Percentiles rank a stretch among this genome's conserved stretches.
Conservation (phyloP, 2,888 invertebrate genomes). For the Andrena praecox region DNA sequence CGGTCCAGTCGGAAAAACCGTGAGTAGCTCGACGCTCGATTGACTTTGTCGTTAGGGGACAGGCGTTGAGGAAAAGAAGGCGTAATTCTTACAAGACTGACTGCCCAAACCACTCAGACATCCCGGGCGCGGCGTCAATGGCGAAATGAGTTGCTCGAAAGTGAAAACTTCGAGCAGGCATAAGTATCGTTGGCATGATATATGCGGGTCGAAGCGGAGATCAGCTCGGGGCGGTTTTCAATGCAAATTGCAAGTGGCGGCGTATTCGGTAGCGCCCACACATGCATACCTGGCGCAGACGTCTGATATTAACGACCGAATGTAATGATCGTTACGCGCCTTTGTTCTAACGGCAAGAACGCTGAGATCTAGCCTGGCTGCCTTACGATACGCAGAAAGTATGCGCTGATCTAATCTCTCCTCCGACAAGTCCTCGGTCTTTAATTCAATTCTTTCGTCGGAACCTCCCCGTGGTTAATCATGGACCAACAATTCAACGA, state of each 20-base stretch:
- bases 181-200: slow-evolving; percentile 46
- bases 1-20: slow-evolving; percentile 21
- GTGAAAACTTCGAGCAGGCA: slow-evolving; percentile 5
- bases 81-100: background rate
- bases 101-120: background rate
- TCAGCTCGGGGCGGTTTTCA: slow-evolving; percentile 41
- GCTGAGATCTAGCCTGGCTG: slow-evolving; percentile 18
- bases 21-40: background rate
- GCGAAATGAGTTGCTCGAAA: slow-evolving; percentile 9
- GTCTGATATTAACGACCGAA: slow-evolving; percentile 64
- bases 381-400: slow-evolving; percentile 48
- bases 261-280: slow-evolving; percentile 59
- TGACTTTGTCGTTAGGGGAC: background rate
- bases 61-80: background rate
- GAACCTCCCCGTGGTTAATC: slow-evolving; percentile 28
- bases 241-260: slow-evolving; percentile 53
- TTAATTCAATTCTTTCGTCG: slow-evolving; percentile 2
- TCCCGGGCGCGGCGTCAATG: too few species aligned
- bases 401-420: slow-evolving; percentile 55
- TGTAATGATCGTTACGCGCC: slow-evolving; percentile 56
- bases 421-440: slow-evolving; percentile 24
- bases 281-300: slow-evolving; percentile 52
- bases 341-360: slow-evolving; percentile 56
- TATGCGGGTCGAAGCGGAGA: slow-evolving; percentile 32
- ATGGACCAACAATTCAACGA: slow-evolving; percentile 18